These are phyloP conservation scores for Oeneis ivallda DNA, from an alignment of 2,888 invertebrate species.

Conservation along the genomic window DNA sequence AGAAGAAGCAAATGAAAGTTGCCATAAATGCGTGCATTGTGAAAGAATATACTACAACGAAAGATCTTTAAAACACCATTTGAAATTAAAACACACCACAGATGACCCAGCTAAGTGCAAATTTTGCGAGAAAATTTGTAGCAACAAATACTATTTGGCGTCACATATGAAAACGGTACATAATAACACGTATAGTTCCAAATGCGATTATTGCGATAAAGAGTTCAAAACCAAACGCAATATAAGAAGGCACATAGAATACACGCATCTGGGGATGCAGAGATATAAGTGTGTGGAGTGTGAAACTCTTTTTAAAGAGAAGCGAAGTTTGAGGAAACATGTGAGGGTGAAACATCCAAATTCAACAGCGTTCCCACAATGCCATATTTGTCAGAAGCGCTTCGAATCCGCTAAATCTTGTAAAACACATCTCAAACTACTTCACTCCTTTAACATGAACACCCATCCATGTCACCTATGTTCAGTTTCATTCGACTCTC, in stretches of 20 bases:
- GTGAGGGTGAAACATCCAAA: slow-evolving; percentile 65
- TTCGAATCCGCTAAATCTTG: slow-evolving; percentile 73
- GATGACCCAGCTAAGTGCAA: slow-evolving; percentile 60
- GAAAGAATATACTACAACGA: slow-evolving; percentile 61
- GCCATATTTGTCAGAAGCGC: slow-evolving; percentile 65
- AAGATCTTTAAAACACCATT: slow-evolving; percentile 65
- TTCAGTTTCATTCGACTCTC: slow-evolving; percentile 60
- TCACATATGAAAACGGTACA: slow-evolving; percentile 69
- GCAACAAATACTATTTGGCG: slow-evolving; percentile 66
- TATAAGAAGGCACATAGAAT: slow-evolving; percentile 65
- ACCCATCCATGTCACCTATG: slow-evolving; percentile 66
- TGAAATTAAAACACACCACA: slow-evolving; percentile 63
- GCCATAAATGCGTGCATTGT: background rate
- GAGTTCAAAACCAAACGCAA: slow-evolving; percentile 67
- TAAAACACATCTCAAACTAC: slow-evolving; percentile 64
- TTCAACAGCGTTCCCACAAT: slow-evolving; percentile 63
- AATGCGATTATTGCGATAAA: slow-evolving; percentile 70
- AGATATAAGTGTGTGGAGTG: slow-evolving; percentile 69
- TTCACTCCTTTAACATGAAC: slow-evolving; percentile 68
- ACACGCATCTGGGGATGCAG: slow-evolving; percentile 66
- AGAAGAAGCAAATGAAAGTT: slow-evolving; percentile 41
- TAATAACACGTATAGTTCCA: slow-evolving; percentile 54
- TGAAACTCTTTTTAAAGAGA: slow-evolving; percentile 68
- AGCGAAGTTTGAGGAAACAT: slow-evolving; percentile 66
- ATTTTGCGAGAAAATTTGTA: slow-evolving; percentile 61